Base-by-base conservation (phyloP, 1,140 invertebrate genomes). In the Cotesia typhae region DNA sequence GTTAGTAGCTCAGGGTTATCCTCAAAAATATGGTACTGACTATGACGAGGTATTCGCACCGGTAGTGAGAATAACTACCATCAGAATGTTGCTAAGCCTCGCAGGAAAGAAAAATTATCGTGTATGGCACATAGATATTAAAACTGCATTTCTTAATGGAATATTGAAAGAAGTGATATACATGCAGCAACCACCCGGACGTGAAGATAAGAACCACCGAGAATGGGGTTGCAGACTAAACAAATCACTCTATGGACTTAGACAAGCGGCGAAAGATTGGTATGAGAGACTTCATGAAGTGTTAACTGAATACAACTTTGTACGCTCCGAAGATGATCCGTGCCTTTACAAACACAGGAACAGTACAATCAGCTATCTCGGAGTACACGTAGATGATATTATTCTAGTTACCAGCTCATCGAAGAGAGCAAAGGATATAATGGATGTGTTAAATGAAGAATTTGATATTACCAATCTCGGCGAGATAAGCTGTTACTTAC, bases 221-320 rank as follows among this genome's bases (percentile, higher is more conserved):
- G 53, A 57, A 5, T 57, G 53, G 53, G 53, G 53, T 12, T 71
- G 67, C 65, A 47, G 53, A 63, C 68, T 80, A 1, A 79, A 79
- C 1, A 75, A 74, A 61, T 80, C 81, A 41, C 55, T 80, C n/a
- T 81, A 81, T 71, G 80, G 77, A 4, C 66, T 81, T 7, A 82
- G 81, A 61, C 80, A 82, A 74, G 78, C 75, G 3, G 14, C 3
- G 4, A 53, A 41, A 41, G 38, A 41, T 7, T 41, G 4, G 38
- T 41, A 41, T 41, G 38, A 41, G 1, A 41, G 9, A 41, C 38
- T 41, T 7, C 5, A 41, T 9, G 5, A 41, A 41, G 4, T 41
- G 38, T 9, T 41, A 7, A 41, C 38, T 7, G 38, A 41, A 41
- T 41, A 7, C 5, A 9, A 9, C 38, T 41, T 41, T 5, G 38